Base-by-base conservation (phyloP, 2,113 vertebrate species). In the Cygnus atratus region DNA sequence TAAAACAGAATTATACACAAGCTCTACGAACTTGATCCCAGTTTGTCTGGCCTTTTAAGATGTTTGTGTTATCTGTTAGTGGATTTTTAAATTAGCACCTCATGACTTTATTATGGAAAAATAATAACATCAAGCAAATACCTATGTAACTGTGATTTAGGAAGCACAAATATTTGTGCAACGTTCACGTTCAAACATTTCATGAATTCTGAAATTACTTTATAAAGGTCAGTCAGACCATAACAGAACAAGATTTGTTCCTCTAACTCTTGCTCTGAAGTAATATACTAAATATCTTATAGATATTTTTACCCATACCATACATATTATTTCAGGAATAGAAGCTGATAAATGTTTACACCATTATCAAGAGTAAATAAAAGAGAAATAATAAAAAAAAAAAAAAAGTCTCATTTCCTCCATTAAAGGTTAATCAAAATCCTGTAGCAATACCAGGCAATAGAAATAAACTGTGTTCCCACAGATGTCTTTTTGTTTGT, bases 161-260 rank as follows among this genome's bases (percentile, higher is more conserved):
- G 41, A 96, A 85, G 66, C 52, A 94, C 13, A 85, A 83, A 73
- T 54, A 87, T n/a, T 70, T 88, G 78, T 86, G 55, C 65, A 88
- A 55, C 13, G 28, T 20, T 58, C 28, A n/a, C 0, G 0, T 41
- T 83, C 33, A 55, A 79, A 61, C 33, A 26, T 16, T 73, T 87
- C 2, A 15, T 24, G n/a, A 74, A 70, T 57, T 72, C 57, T 81
- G 28, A 82, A 92, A 79, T 61, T 57, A 13, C 26, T 73, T 86
- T 54, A 43, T 67, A 52, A 79, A 33, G 73, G 75, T 13, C 73
- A 75, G 20, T 46, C 44, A 46, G 71, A 65, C 33, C 25, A 12
- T 26, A 86, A 62, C 4, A 52, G 35, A 88, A 72, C 7, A 65
- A 26, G 25, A 28, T 85, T 78, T 79, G 35, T 68, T 57, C 14